Evolutionary conservation across 2,888 invertebrate species (phyloP), one percentile per base, ranked within the genome.

Genomic region (Drymonia ruficornis): DNA sequence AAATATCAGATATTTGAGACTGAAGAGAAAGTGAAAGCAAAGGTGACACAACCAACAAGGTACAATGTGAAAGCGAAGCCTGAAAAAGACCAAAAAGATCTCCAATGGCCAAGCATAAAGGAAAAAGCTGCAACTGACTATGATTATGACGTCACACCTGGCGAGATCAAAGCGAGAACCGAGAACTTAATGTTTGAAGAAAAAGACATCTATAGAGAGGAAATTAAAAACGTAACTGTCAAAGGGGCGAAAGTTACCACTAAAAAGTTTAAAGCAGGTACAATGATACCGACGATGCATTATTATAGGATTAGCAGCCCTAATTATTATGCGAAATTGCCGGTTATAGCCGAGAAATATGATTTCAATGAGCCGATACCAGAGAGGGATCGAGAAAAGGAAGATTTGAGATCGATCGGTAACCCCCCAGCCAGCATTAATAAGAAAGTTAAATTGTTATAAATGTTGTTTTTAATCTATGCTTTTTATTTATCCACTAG

Each of bases 351-450:
- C 0, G 86, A 87, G 15, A 80, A 74, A 56, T 89, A 87, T 45
- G 77, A 86, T 48, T 87, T 88, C n/a, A 61, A 84, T 29, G 89
- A 89, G 54, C 86, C 87, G 0, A 55, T 89, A 3, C 89, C 89
- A 4, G 87, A 85, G 16, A 71, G 49, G 3, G 88, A 88, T 49
- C 70, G 84, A 18, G 75, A 78, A 29, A 72, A 72, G 0, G 83
- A 87, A 29, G 56, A 69, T 34, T 48, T 81, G 1, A 80, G 75
- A 16, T 61, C 71, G 28, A 59, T 80, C 2, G 66, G 56, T 0
- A 78, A 80, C 38, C 79, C 77, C 0, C 72, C 74, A 0, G 77
- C 79, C 0, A 70, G 61, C 18, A 74, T 86, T 18, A 87, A 86
- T 59, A 78, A 74, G 18, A 86, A 82, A 70, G 55, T 82, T n/a